phyloP scores from a whole-genome alignment of 2,797 vertebrate species.

The Glossophaga mutica region DNA sequence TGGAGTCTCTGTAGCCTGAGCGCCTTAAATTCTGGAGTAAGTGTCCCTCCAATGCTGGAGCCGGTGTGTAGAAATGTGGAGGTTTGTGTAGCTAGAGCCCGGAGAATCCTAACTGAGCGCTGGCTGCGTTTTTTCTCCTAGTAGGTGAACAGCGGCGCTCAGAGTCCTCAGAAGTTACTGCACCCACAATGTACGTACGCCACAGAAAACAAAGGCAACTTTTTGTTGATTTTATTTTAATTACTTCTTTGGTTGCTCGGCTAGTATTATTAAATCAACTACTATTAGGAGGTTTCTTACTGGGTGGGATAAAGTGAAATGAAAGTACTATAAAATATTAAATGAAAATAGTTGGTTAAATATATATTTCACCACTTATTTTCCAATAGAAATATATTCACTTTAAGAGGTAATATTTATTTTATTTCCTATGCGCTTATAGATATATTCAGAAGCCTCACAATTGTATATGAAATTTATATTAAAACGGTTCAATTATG shows the following conservation, averaged over 20 bases:
- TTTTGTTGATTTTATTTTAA: conserved; percentile 27
- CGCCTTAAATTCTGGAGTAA: conserved; percentile 1
- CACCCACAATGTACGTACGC: conserved; percentile 7
- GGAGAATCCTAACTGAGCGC: not conserved
- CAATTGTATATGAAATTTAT: not conserved
- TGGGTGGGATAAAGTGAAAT: not conserved
- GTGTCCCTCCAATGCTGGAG: not conserved
- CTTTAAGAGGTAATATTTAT: conserved; percentile 2
- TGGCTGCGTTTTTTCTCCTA: not conserved
- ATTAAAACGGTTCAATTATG: not conserved
- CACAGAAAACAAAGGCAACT: not conserved
- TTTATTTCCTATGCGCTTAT: not conserved
- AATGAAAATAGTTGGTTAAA: not conserved
- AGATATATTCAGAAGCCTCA: conserved; percentile 10
- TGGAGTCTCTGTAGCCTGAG: not conserved
- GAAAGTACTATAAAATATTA: not conserved
- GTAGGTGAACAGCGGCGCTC: conserved; percentile 74
- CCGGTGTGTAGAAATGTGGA: not conserved
- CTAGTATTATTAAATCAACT: not conserved
- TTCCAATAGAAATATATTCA: not conserved
- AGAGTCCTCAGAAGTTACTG: conserved; percentile 70
- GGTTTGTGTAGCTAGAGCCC: conserved; percentile 33
- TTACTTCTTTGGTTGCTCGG: not conserved
- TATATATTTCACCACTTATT: conserved; percentile 22
- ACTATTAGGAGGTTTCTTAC: not conserved